Base-by-base conservation (phyloP, 2,888 invertebrate genomes). In the Brachynemurus nebulosus region DNA sequence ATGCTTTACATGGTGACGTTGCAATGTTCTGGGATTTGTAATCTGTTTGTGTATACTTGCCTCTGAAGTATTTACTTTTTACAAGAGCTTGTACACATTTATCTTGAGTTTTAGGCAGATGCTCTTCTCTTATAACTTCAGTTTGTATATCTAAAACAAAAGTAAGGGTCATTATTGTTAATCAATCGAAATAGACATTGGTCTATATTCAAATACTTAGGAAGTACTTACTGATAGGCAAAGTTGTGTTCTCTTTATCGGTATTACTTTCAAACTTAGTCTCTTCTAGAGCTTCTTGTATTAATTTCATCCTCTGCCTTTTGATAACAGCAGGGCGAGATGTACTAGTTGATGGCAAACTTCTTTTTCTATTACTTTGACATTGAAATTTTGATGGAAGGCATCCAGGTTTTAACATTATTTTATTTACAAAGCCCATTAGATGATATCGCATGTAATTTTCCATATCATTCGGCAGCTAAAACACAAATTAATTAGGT, bases 41-140 rank as follows among this genome's bases (percentile, higher is more conserved):
- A 42, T n/a, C 49, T 45, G 45, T 51, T 44, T 23, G 49, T 23
- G 25, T 23, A 23, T 23, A 23, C 25, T 23, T 8, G 25, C 25
- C 25, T 8, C 6, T 6, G 25, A 23, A 23, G 11, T 8, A 6
- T 11, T 23, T 23, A 23, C 11, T 23, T 6, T 11, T 23, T 23
- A 6, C 25, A 23, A 8, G 11, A 23, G 11, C 25, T 23, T 23
- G 25, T 8, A 23, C 25, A 23, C 25, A 6, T 23, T 8, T 23
- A 23, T 23, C 11, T 23, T 23, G 25, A 23, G 25, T 23, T 23
- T 23, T 23, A 8, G 25, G 25, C 11, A n/a, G n/a, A n/a, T 23
- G 6, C 25, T 23, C 25, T 23, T 8, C 25, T 23, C 25, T 23
- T 23, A 23, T 8, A 23, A 23, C 25, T 8, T 23, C 25, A 23